Conservation (phyloP, 2,888 invertebrate species). For the Eubasilissa splendida region DNA sequence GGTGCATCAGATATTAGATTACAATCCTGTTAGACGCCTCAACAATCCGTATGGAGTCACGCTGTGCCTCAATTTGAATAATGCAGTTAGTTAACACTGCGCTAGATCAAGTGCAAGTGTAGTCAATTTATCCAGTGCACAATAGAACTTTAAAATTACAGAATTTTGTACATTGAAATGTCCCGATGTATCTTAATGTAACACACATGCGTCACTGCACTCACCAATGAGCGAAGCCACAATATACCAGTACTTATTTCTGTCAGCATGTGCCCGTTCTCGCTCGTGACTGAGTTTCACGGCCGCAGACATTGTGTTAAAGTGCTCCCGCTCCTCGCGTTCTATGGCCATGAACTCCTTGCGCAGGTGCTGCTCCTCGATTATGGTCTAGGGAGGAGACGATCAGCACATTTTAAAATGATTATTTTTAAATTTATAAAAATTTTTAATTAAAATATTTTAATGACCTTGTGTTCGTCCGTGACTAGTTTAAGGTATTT, state of each 20-base stretch:
- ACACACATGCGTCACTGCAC: too few species aligned
- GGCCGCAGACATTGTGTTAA: conserved; percentile 81
- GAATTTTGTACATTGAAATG: too few species aligned
- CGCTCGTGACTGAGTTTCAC: conserved; percentile 88
- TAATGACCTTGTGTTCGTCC: conserved; percentile 75
- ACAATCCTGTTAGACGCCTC: too few species aligned
- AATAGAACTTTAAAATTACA: too few species aligned
- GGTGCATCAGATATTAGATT: too few species aligned
- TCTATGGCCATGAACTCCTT: conserved; percentile 78
- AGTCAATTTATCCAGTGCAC: too few species aligned
- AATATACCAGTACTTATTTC: conserved; percentile 89
- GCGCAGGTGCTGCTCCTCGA: conserved; percentile 76
- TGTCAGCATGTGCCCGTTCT: conserved; percentile 85
- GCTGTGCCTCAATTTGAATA: too few species aligned
- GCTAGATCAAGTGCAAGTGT: too few species aligned
- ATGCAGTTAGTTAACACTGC: too few species aligned
- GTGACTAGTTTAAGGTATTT: conserved; percentile 82
- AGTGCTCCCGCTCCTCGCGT: conserved; percentile 82
- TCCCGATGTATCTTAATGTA: too few species aligned
- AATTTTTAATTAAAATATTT: neutral
- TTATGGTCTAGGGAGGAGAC: conserved; percentile 67
- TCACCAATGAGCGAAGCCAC: conserved; percentile 78
- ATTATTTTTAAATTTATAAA: neutral
- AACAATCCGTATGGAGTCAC: too few species aligned
- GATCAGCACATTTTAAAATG: neutral